Evolutionary conservation across 2,888 invertebrate genomes (phyloP), one percentile per base, ranked within the genome.

Genomic region (Limnephilus rhombicus): DNA sequence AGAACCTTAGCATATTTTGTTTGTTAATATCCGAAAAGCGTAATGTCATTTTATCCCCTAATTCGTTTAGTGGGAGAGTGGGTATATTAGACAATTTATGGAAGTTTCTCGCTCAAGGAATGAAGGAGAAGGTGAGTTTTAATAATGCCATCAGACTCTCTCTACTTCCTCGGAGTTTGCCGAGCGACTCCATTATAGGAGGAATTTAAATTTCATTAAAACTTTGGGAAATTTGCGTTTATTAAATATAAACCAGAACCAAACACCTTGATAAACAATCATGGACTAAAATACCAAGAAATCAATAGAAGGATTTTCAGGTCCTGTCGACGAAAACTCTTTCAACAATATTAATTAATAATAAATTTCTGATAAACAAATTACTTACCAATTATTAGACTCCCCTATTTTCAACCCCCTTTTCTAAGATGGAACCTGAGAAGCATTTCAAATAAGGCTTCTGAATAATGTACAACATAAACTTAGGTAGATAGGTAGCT

Each of bases 1-100:
- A n/a, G 37, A 85, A 41, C 45, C 45, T 49, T 49, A 29, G 86
- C 86, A 86, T 49, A 86, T 86, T 86, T 49, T 86, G 86, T 86
- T 86, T 86, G 49, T 86, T 86, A 86, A 86, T 86, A 86, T 86
- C 86, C 86, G 49, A 86, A 45, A 45, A 86, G n/a, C 86, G 86
- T 86, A 45, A 86, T 86, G 86, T 86, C 86, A 86, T 86, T 86
- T 86, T 45, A 45, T 86, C 86, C 45, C 45, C 49, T 86, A 86
- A 86, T 86, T 86, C 86, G 86, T 86, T 86, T 86, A 41, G 86
- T 49, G n/a, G 31, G 45, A n/a, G 41, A 45, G 29, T 24, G 41
- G 86, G 86, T 37, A 49, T 86, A 86, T 86, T 86, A 86, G 45
- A 86, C 86, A 86, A 86, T 49, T 86, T 41, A 86, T 86, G 86